Base-by-base conservation (phyloP, 1,140 invertebrate species). In the Capitella teleta region DNA sequence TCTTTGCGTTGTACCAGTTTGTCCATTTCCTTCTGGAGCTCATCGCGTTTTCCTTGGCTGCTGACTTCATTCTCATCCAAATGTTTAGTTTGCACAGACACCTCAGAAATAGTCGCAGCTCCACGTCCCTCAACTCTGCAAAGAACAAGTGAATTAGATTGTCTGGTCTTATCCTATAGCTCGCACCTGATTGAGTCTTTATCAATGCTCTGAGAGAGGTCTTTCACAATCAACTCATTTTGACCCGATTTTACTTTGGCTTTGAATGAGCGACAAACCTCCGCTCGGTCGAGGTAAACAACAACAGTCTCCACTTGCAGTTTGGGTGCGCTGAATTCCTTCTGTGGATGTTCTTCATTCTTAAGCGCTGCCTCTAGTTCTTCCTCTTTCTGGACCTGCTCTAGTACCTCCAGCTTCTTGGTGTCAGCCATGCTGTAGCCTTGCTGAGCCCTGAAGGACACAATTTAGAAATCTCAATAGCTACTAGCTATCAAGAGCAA, bases 41-140 rank as follows among this genome's bases (percentile, higher is more conserved):
- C 26, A 5, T 49, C 25, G 14, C 44, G 45, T 28, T 59, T n/a
- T n/a, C n/a, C n/a, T n/a, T n/a, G n/a, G n/a, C n/a, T n/a, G n/a
- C n/a, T n/a, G n/a, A n/a, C n/a, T n/a, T n/a, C n/a, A n/a, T n/a
- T n/a, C n/a, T n/a, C n/a, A n/a, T n/a, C n/a, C n/a, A n/a, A n/a
- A n/a, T n/a, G n/a, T n/a, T 60, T 60, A 10, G 26, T 43, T 42
- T 58, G 55, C 40, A 52, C 61, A n/a, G 55, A 49, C 21, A 71
- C 68, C 55, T 72, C 69, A 21, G 56, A 56, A 40, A 72, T 70
- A 1, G 58, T 59, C 0, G 66, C 67, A 10, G 53, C 23, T 12
- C 69, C 69, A 37, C 56, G 57, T 21, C 68, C 68, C 41, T 69
- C 67, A 10, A 71, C 64, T 44, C 68, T 64, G 49, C 5, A 50